These are phyloP conservation scores for Girardia tigrina DNA, from an alignment of 2,888 invertebrate species.

Conservation along the genomic window DNA sequence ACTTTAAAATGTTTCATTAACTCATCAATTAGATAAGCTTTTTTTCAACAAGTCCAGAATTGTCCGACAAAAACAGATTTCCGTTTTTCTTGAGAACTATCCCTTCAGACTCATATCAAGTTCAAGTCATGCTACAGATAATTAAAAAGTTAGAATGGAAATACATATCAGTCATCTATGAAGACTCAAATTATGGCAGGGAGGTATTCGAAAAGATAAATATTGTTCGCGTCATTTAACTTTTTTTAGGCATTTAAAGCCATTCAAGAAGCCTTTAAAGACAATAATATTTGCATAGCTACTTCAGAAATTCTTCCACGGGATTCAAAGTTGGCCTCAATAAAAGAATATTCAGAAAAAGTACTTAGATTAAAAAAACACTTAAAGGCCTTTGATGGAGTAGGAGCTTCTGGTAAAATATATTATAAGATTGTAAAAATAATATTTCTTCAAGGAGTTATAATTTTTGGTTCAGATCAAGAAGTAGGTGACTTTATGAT, in stretches of 20 bases:
- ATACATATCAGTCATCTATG: constrained; percentile 32
- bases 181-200: constrained; percentile 50
- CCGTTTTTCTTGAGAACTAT: constrained; percentile 32
- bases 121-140: constrained; percentile 30
- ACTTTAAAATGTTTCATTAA: not conserved
- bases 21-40: constrained; percentile 55
- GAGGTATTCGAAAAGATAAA: no score
- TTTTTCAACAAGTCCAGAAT: constrained; percentile 29
- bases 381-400: constrained; percentile 27
- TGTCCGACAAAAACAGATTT: constrained; percentile 29
- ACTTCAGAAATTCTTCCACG: constrained; percentile 82
- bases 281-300: constrained; percentile 76
- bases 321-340: constrained; percentile 73
- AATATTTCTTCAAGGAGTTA: constrained; percentile 67
- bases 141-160: constrained; percentile 26
- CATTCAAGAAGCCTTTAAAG: constrained; percentile 68
- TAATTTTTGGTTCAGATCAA: constrained; percentile 86
- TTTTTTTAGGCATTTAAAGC: constrained; percentile 73
- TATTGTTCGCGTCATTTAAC: no score
- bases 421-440: not conserved
- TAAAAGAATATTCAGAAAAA: constrained; percentile 31
- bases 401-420: constrained; percentile 32
- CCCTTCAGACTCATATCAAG: constrained; percentile 32
- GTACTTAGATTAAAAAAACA: constrained; percentile 27
- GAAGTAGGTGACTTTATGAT: constrained; percentile 89